Conservation (phyloP, 2,113 vertebrate genomes). For the Jacana jacana region DNA sequence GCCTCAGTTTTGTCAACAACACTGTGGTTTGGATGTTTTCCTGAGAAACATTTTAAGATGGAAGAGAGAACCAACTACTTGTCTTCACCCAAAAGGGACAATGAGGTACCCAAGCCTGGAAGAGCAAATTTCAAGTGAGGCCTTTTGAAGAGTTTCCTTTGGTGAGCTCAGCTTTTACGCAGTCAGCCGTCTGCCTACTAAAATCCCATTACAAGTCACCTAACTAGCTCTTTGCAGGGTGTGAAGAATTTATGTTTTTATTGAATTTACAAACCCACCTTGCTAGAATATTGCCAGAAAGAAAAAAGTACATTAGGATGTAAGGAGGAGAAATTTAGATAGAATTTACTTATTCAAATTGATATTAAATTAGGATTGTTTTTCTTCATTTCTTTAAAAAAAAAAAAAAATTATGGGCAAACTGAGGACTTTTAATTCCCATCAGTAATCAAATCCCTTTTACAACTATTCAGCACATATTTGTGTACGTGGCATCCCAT, state of each 20-base stretch:
- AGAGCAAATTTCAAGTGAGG: neutral
- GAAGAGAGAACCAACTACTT: neutral
- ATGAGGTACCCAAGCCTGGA: neutral
- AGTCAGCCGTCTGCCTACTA: neutral
- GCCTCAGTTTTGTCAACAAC: neutral
- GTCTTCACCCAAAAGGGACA: neutral
- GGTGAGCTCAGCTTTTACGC: neutral
- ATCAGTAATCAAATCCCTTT: neutral
- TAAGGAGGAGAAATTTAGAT: neutral
- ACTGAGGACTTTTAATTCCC: neutral
- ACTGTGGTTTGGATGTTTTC: neutral
- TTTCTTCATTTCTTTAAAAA: neutral
- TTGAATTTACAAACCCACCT: neutral
- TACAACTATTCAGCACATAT: neutral
- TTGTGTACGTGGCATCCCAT: neutral
- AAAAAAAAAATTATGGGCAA: neutral
- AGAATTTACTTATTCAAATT: neutral
- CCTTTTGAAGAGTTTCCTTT: neutral
- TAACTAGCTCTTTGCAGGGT: neutral
- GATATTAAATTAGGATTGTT: neutral
- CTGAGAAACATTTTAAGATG: neutral
- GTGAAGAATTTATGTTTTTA: neutral
- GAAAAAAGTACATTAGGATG: neutral
- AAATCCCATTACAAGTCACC: neutral
- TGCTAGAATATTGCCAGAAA: neutral